A percentile compares a stretch with the other conserved stretches of the same genome.
These are phyloP conservation scores for Saturnia japonica DNA, from an alignment of 2,888 invertebrate genomes.

Conservation along the genomic window DNA sequence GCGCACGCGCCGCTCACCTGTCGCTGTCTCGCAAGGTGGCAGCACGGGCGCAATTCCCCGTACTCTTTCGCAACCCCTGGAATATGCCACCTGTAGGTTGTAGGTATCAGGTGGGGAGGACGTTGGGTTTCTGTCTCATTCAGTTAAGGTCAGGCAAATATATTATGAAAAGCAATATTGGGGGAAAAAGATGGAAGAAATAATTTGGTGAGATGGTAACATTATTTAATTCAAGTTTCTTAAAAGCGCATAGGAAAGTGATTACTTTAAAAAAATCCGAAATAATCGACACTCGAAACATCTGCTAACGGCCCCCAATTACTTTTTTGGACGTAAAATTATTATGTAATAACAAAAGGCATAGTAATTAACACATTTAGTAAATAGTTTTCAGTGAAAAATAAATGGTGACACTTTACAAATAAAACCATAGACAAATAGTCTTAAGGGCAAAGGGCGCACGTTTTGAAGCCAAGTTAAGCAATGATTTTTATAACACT, in stretches of 20 bases:
- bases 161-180: not conserved
- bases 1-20: conserved; percentile 57
- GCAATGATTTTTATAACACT: conserved; percentile 16
- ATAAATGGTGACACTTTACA: conserved; percentile 57
- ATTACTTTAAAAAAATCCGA: not conserved
- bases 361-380: conserved; percentile 13
- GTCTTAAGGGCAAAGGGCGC: conserved; percentile 56
- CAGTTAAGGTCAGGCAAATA: not conserved
- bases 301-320: conserved; percentile 15
- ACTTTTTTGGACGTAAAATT: conserved; percentile 17
- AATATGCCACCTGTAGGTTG: conserved; percentile 36
- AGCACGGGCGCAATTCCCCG: conserved; percentile 43
- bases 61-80: conserved; percentile 34
- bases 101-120: conserved; percentile 34
- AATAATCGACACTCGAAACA: conserved; percentile 6
- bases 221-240: not conserved
- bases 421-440: conserved; percentile 63
- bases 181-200: not conserved
- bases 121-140: conserved; percentile 28
- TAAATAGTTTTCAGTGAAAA: conserved; percentile 14
- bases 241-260: not conserved
- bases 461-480: conserved; percentile 33
- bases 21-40: conserved; percentile 52
- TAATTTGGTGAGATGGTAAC: not conserved
- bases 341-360: conserved; percentile 16